Conservation (phyloP, 2,113 vertebrate genomes). For the Catharus minimus region DNA sequence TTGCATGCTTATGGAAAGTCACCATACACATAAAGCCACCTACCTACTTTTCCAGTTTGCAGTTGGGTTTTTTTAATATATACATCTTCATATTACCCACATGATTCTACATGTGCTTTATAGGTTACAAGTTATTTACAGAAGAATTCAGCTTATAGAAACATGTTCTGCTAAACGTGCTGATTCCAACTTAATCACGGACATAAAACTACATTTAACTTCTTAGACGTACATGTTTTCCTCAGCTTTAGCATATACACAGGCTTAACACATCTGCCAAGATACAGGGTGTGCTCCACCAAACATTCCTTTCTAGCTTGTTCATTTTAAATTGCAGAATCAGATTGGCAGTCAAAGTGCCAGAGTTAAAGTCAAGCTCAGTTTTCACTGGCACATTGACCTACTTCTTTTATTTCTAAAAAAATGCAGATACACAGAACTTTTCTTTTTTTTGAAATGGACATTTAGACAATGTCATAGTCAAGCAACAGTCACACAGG, state of each 20-base stretch:
- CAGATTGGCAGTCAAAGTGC: not conserved
- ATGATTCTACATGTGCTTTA: not conserved
- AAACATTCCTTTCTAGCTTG: slow-evolving; percentile 32
- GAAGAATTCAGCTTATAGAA: not conserved
- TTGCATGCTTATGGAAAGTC: fast-evolving
- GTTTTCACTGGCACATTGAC: not conserved
- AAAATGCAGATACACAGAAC: not conserved
- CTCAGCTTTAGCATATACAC: not conserved
- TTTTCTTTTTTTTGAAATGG: not conserved
- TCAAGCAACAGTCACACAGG: not conserved
- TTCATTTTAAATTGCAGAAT: slow-evolving; percentile 25
- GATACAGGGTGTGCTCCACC: slow-evolving; percentile 9
- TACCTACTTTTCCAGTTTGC: not conserved
- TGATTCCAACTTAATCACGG: not conserved
- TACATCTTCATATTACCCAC: not conserved
- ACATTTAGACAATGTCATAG: not conserved
- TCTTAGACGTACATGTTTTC: not conserved
- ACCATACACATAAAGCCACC: not conserved
- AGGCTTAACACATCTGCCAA: not conserved
- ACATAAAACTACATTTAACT: not conserved
- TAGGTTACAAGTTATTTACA: not conserved
- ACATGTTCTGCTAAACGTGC: not conserved
- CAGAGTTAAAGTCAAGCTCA: not conserved
- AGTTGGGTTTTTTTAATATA: not conserved
- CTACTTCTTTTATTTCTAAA: not conserved